Evolutionary conservation across 2,113 vertebrate species (phyloP).

Genomic region (Cygnus buccinator): DNA sequence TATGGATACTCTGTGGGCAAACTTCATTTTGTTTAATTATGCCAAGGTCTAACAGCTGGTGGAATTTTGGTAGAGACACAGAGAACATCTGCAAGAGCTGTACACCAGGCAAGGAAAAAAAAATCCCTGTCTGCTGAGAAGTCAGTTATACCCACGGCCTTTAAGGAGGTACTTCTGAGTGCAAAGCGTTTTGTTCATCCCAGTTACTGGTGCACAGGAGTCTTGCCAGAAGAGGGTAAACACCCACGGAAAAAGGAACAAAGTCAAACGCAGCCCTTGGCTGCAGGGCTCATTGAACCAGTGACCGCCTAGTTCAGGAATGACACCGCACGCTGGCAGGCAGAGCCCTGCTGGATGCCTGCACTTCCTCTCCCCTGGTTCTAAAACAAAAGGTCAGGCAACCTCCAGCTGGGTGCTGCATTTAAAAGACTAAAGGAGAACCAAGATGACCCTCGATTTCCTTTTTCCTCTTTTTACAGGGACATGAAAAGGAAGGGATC

Average conservation of each 20-base stretch:
- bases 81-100: background rate
- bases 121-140: background rate
- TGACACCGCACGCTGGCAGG: rapidly evolving
- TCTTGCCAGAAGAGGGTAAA: background rate
- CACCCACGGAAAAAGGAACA: background rate
- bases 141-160: background rate
- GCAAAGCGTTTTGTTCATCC: background rate
- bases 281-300: rapidly evolving
- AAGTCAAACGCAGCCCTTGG: background rate
- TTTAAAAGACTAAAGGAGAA: background rate
- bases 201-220: background rate
- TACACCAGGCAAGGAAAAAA: background rate
- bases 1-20: background rate
- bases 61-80: background rate
- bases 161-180: background rate
- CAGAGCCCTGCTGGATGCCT: background rate
- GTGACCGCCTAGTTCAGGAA: background rate
- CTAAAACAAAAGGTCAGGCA: background rate
- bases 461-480: background rate
- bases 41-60: too few relatives aligned
- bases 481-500: background rate
- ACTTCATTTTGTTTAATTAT: background rate
- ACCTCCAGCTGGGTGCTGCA: background rate
- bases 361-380: background rate
- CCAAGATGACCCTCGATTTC: background rate